Evolutionary conservation across 2,113 vertebrate genomes (phyloP).

Genomic region (Brachyhypopomus gauderio): DNA sequence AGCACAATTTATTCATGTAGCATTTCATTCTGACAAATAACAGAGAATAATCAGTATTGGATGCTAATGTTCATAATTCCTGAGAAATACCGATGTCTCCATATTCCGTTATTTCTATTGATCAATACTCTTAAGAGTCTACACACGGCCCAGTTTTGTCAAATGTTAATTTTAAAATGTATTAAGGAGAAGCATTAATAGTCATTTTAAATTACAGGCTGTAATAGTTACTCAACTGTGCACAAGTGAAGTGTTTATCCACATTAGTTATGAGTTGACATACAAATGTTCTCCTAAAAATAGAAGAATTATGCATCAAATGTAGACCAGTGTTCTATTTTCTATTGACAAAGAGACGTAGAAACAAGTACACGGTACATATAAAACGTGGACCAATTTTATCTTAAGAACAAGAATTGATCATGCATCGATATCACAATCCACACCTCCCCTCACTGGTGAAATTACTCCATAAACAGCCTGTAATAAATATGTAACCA

Average conservation of each 20-base stretch:
- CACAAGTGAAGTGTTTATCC: not conserved
- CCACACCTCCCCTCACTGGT: not conserved
- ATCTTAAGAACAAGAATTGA: not conserved
- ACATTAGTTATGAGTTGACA: not conserved
- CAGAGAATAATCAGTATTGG: not conserved
- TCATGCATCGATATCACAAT: not conserved
- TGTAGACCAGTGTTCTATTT: not conserved
- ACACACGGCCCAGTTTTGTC: not conserved
- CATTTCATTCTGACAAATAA: constrained; percentile 41
- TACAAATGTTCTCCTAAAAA: not conserved
- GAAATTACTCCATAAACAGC: not conserved
- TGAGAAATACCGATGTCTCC: no score
- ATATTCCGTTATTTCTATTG: not conserved
- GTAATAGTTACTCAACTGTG: constrained; percentile 2
- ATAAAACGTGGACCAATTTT: not conserved
- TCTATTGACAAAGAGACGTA: not conserved
- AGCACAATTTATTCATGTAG: constrained; percentile 30
- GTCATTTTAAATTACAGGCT: constrained; percentile 11
- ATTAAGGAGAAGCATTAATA: not conserved
- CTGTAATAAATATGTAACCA: not conserved
- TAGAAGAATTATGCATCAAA: not conserved
- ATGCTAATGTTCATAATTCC: constrained; percentile 25
- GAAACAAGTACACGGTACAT: not conserved
- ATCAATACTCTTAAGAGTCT: constrained; percentile 22
- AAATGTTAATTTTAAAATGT: not conserved